Evolutionary conservation across 2,888 invertebrate genomes (phyloP).

Genomic region (Dioctria linearis): DNA sequence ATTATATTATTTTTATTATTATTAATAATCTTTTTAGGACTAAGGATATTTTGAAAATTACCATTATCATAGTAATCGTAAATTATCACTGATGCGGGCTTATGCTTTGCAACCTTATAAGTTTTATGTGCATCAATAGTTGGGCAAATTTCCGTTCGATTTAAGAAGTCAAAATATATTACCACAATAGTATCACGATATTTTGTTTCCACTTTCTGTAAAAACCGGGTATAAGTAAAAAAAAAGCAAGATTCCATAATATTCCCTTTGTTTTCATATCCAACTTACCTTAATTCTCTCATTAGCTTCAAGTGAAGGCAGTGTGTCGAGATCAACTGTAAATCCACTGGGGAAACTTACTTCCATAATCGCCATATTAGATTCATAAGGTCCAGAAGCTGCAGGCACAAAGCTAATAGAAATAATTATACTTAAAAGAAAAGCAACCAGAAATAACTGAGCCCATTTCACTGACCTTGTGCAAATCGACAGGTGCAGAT

Average conservation of each 20-base stretch:
- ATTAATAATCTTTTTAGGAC: constrained; percentile 2
- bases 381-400: constrained; percentile 70
- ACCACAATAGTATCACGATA: constrained; percentile 78
- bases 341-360: constrained; percentile 93
- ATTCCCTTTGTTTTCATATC: neutral
- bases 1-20: constrained; percentile 1
- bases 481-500: constrained; percentile 88
- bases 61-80: constrained; percentile 95
- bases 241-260: neutral
- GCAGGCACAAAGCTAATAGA: constrained; percentile 66
- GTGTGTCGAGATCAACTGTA: constrained; percentile 84
- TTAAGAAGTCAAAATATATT: constrained; percentile 82
- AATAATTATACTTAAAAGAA: neutral
- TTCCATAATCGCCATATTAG: constrained; percentile 92
- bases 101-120: constrained; percentile 88
- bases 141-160: constrained; percentile 83
- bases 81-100: constrained; percentile 87
- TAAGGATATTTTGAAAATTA: constrained; percentile 71
- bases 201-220: constrained; percentile 77
- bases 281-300: constrained; percentile 70
- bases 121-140: constrained; percentile 90
- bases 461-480: constrained; percentile 74
- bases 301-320: constrained; percentile 77
- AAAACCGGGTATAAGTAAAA: neutral
- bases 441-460: neutral